Base-by-base conservation (phyloP, 2,113 vertebrate genomes). In the Holacanthus passer region DNA sequence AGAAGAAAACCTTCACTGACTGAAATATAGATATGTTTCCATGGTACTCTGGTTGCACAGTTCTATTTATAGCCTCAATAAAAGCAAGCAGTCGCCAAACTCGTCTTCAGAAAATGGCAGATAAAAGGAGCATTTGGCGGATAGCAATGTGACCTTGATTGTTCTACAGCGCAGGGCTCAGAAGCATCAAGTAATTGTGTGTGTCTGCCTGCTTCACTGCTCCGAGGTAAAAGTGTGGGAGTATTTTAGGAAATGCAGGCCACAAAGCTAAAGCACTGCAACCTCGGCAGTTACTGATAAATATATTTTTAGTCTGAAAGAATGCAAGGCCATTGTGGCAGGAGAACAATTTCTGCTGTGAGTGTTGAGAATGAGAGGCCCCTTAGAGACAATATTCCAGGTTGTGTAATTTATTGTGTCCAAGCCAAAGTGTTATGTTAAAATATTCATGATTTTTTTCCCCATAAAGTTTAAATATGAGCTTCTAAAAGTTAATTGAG, bases 51-150 rank as follows among this genome's bases (percentile, higher is more conserved):
- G 17, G n/a, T 55, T 73, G 22, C 50, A 39, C 67, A 39, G 41
- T 35, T 87, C 83, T 89, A 88, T 90, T 88, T 89, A 35, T 84
- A 91, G 77, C 41, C 29, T 13, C 9, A 10, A 41, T 47, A 90
- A 83, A 87, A 88, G 60, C n/a, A 84, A 62, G 29, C 62, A 56
- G 60, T 62, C 13, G 43, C 68, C 64, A 73, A 88, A 79, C 56
- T 66, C 22, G 47, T 56, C 72, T 84, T 84, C 43, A 69, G 47
- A 87, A 77, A 77, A 68, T 7, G 11, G 50, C 41, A 8, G 59
- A 69, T 59, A 52, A 79, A 89, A 73, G 55, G 11, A 19, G 62
- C 7, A 11, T 17, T 64, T 9, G n/a, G 9, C 32, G 37, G 45
- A 84, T 24, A 35, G 31, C 62, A 29, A 39, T 31, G 17, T 79